A percentile compares a stretch with the other conserved stretches of the same genome.
Conservation (phyloP, 2,113 vertebrate genomes). For the Austrofundulus limnaeus region DNA sequence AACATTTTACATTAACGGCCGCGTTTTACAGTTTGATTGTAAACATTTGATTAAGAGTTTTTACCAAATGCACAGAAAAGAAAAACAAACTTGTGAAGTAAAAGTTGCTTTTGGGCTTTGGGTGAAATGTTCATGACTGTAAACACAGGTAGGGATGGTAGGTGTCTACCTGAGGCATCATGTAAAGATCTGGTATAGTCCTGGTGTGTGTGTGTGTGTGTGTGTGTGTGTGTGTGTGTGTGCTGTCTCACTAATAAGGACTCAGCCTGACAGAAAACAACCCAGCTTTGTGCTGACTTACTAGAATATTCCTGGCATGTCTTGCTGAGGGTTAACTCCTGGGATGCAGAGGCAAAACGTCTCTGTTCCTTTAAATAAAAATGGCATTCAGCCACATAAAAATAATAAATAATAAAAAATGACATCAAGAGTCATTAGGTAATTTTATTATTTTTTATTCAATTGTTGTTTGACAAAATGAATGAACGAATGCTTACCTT, state of each 20-base stretch:
- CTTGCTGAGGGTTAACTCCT: conserved; percentile 57
- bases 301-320: conserved; percentile 66
- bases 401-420: no score
- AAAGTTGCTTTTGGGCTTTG: conserved; percentile 12
- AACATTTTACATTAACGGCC: background rate
- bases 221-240: conserved; percentile 45
- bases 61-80: background rate
- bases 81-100: conserved; percentile 5
- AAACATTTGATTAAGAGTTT: background rate
- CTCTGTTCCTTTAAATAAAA: conserved; percentile 11
- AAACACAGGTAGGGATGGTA: conserved; percentile 2
- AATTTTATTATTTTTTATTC: conserved; percentile 49
- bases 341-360: conserved; percentile 42
- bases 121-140: background rate
- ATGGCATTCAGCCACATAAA: conserved; percentile 41
- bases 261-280: conserved; percentile 61
- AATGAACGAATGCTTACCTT: conserved; percentile 55
- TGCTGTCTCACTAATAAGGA: conserved; percentile 60
- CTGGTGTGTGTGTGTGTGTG: conserved; percentile 41
- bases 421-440: conserved; percentile 38
- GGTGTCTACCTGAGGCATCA: conserved; percentile 10
- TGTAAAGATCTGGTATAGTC: conserved; percentile 18
- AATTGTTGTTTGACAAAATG: conserved; percentile 26
- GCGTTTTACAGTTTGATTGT: no score
- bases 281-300: conserved; percentile 63